Evolutionary conservation across 64 coral and sea anemone species (phyloP).

Genomic region (Hydrozoanthus tunicans): DNA sequence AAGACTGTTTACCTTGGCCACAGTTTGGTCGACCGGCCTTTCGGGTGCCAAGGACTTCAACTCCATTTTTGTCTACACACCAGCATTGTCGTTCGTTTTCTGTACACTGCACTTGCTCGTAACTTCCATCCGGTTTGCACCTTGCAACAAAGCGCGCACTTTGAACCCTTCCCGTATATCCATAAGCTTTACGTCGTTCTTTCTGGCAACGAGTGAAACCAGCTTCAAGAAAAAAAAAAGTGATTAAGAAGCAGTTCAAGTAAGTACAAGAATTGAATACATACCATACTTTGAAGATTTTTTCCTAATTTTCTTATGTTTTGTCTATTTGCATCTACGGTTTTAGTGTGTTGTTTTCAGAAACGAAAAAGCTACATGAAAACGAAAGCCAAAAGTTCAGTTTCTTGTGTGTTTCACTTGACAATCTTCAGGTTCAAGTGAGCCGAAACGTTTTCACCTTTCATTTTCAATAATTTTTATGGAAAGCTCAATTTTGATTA

Average conservation of each 20-base stretch:
- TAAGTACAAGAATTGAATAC: background rate
- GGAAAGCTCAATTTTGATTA: no score
- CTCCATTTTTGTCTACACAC: constrained; percentile 84
- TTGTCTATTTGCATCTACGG: no score
- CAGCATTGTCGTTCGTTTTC: constrained; percentile 53
- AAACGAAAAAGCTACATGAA: no score
- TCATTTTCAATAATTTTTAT: no score
- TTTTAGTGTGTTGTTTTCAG: no score
- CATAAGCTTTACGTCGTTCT: constrained; percentile 66
- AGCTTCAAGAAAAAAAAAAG: constrained; percentile 49
- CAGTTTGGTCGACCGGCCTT: constrained; percentile 53
- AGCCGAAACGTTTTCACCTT: no score
- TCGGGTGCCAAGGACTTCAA: constrained; percentile 73
- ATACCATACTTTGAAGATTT: no score
- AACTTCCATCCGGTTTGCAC: constrained; percentile 78
- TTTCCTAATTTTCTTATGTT: no score
- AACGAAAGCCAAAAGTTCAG: no score
- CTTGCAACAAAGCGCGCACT: constrained; percentile 56
- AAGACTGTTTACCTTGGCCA: background rate
- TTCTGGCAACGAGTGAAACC: constrained; percentile 76
- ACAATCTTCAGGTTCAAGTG: no score
- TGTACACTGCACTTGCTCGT: constrained; percentile 76
- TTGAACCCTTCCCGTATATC: constrained; percentile 52
- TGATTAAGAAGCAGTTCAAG: background rate
- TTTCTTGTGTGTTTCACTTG: no score